Percentiles rank a stretch among this genome's conserved stretches.
These are phyloP conservation scores for Panagrolaimus sp. DNA, from an alignment of 1,140 invertebrate genomes.

Conservation along the genomic window DNA sequence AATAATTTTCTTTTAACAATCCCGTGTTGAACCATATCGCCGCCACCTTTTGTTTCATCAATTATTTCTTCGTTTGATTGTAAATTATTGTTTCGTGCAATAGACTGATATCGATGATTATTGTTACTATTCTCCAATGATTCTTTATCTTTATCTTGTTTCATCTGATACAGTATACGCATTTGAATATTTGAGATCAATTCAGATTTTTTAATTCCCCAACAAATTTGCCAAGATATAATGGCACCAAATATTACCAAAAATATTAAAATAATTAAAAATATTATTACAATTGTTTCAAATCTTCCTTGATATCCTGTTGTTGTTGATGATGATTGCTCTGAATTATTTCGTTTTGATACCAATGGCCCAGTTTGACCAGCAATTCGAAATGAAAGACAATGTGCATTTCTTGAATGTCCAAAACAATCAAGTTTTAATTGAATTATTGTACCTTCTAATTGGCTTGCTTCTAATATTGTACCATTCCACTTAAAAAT, in stretches of 20 bases:
- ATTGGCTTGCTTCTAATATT: slow-evolving; percentile 22
- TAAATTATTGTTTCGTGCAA: slow-evolving; percentile 13
- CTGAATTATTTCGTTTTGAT: neutral
- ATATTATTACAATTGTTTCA: slow-evolving; percentile 43
- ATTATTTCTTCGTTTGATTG: slow-evolving; percentile 16
- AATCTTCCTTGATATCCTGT: slow-evolving; percentile 21
- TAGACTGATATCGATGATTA: slow-evolving; percentile 31
- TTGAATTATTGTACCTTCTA: slow-evolving; percentile 29
- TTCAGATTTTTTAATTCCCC: slow-evolving; percentile 44
- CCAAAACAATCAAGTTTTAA: slow-evolving; percentile 28
- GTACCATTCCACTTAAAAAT: slow-evolving; percentile 37
- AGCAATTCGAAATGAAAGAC: slow-evolving; percentile 32
- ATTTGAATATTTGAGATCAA: slow-evolving; percentile 40
- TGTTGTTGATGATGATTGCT: slow-evolving; percentile 2
- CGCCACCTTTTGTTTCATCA: neutral
- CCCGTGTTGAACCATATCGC: neutral
- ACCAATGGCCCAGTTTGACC: slow-evolving; percentile 24
- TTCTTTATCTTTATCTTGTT: slow-evolving; percentile 33
- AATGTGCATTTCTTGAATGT: slow-evolving; percentile 16
- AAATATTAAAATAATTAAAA: slow-evolving; percentile 37
- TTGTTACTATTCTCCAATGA: neutral
- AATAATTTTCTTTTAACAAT: neutral
- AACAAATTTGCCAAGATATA: slow-evolving; percentile 46
- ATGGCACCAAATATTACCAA: slow-evolving; percentile 33
- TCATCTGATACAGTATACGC: slow-evolving; percentile 50